Conservation (phyloP, 2,113 vertebrate species). For the Pelusios castaneus region DNA sequence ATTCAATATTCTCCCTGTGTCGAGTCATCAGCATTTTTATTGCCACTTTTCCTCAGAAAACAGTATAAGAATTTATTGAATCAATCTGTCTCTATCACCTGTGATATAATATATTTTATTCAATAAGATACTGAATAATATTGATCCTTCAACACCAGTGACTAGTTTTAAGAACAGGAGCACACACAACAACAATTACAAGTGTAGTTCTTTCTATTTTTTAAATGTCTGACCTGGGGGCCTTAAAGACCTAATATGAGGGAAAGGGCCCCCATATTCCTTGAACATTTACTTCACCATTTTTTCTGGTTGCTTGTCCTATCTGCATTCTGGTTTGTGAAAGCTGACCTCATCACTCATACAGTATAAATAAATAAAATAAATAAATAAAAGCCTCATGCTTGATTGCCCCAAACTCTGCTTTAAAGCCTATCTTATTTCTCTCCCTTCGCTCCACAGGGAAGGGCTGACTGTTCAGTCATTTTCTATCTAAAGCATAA, state of each 20-base stretch:
- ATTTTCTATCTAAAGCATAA: slow-evolving; percentile 70
- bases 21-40: slow-evolving; percentile 86
- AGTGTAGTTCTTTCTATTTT: slow-evolving; percentile 60
- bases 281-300: background rate
- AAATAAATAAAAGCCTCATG: background rate
- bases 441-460: slow-evolving; percentile 38
- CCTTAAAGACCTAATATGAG: slow-evolving; percentile 23
- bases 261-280: background rate
- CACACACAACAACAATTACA: slow-evolving; percentile 71
- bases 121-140: slow-evolving; percentile 84
- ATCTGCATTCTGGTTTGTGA: slow-evolving; percentile 31
- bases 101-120: slow-evolving; percentile 87
- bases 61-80: slow-evolving; percentile 87
- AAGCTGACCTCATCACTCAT: background rate
- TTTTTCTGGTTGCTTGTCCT: slow-evolving; percentile 9
- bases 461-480: slow-evolving; percentile 45
- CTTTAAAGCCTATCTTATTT: slow-evolving; percentile 13
- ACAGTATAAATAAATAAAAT: slow-evolving; percentile 40
- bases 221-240: slow-evolving; percentile 63
- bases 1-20: slow-evolving; percentile 82
- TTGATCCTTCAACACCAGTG: slow-evolving; percentile 83
- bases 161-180: slow-evolving; percentile 75
- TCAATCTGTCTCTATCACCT: slow-evolving; percentile 86
- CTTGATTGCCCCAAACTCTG: slow-evolving; percentile 12
- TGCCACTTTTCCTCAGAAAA: slow-evolving; percentile 81